Percentiles rank a stretch among this genome's conserved stretches.
phyloP scores from a whole-genome alignment of 2,797 vertebrate species.

The Liasis olivaceus region DNA sequence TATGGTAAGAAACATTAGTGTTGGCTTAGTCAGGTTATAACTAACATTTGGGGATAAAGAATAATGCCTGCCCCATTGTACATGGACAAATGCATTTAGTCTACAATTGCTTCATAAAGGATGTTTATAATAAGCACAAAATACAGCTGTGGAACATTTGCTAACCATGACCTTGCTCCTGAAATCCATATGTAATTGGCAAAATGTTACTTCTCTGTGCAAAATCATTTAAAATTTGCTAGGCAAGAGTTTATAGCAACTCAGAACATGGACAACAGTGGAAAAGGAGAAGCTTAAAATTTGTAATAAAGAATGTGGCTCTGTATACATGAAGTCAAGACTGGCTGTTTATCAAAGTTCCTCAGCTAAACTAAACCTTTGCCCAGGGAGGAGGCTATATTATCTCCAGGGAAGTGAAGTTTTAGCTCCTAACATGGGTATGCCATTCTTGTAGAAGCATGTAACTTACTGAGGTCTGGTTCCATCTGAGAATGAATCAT shows the following conservation, averaged over 20 bases:
- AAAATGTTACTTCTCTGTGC: not conserved
- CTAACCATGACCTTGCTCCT: not conserved
- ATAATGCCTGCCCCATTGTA: not conserved
- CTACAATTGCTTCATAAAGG: not conserved
- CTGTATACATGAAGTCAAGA: not conserved
- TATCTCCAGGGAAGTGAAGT: not conserved
- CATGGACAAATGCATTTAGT: not conserved
- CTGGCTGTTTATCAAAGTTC: slow-evolving; percentile 36
- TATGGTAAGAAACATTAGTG: not conserved
- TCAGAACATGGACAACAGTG: not conserved
- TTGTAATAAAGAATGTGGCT: not conserved
- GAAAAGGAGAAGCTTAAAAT: not conserved
- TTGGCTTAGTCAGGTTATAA: not conserved
- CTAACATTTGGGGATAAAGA: not conserved
- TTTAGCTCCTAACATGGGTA: not conserved
- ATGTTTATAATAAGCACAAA: not conserved
- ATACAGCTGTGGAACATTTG: not conserved
- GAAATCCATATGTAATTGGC: no score
- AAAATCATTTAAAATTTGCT: not conserved
- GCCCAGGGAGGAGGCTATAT: not conserved
- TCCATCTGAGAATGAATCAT: slow-evolving; percentile 24
- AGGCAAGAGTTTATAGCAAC: not conserved
- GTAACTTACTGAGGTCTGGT: not conserved
- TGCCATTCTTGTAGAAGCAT: not conserved
- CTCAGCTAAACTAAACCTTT: not conserved